Conservation (phyloP, 2,797 vertebrate genomes). For the Anas acuta region DNA sequence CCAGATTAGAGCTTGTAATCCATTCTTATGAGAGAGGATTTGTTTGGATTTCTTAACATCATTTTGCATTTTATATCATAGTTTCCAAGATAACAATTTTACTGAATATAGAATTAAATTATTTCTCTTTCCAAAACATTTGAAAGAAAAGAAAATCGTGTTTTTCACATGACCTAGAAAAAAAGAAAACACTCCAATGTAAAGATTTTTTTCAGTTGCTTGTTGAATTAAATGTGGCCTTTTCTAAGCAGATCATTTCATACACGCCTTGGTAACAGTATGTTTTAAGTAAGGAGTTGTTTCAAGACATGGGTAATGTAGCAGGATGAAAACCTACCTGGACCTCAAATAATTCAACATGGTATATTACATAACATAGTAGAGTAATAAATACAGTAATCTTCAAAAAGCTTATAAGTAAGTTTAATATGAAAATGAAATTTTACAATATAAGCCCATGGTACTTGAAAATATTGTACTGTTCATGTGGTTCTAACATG, state of each 20-base stretch:
- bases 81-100: neutral
- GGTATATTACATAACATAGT: neutral
- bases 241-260: neutral
- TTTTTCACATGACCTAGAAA: neutral
- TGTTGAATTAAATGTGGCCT: neutral
- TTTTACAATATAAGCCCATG: neutral
- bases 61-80: neutral
- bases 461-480: neutral
- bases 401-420: neutral
- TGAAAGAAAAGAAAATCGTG: neutral
- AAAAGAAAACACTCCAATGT: neutral
- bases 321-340: neutral
- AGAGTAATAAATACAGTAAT: neutral
- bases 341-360: neutral
- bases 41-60: neutral
- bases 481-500: neutral
- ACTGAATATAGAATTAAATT: neutral
- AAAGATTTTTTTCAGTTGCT: neutral
- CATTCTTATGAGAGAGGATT: neutral
- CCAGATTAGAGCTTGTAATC: neutral
- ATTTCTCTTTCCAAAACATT: neutral
- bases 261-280: neutral
- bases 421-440: neutral
- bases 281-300: neutral
- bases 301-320: neutral